Evolutionary conservation across 1,140 invertebrate species (phyloP).

Genomic region (Hermetia illucens): DNA sequence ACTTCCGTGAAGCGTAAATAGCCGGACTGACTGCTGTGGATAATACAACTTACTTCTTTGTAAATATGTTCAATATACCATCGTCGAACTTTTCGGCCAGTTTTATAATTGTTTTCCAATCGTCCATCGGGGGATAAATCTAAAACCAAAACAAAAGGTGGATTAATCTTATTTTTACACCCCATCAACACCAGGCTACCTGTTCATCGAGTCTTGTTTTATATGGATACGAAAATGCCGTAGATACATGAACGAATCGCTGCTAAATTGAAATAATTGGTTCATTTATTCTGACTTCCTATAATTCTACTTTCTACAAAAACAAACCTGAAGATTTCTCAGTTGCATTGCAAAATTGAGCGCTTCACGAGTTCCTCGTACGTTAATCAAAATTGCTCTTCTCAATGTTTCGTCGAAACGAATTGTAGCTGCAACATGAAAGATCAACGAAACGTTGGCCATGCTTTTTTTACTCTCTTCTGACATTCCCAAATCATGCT

Average conservation of each 20-base stretch:
- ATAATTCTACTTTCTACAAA: no score
- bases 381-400: constrained; percentile 36
- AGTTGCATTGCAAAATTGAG: constrained; percentile 38
- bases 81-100: constrained; percentile 63
- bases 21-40: no score
- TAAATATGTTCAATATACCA: constrained; percentile 44
- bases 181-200: constrained; percentile 41
- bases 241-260: constrained; percentile 50
- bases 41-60: constrained; percentile 43
- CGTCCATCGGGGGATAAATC: constrained; percentile 61
- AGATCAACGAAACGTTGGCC: not conserved
- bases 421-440: constrained; percentile 2
- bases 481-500: not conserved
- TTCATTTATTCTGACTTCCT: no score
- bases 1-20: no score
- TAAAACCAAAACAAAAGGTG: constrained; percentile 11
- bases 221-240: constrained; percentile 46
- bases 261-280: no score
- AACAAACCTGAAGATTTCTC: constrained; percentile 36
- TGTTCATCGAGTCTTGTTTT: constrained; percentile 38
- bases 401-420: constrained; percentile 71
- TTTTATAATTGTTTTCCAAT: constrained; percentile 67
- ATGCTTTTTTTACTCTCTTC: not conserved
- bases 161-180: not conserved
- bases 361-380: constrained; percentile 35